Percentiles rank a stretch among this genome's conserved stretches.
Conservation (phyloP, 2,113 vertebrate species). For the Perccottus glenii region DNA sequence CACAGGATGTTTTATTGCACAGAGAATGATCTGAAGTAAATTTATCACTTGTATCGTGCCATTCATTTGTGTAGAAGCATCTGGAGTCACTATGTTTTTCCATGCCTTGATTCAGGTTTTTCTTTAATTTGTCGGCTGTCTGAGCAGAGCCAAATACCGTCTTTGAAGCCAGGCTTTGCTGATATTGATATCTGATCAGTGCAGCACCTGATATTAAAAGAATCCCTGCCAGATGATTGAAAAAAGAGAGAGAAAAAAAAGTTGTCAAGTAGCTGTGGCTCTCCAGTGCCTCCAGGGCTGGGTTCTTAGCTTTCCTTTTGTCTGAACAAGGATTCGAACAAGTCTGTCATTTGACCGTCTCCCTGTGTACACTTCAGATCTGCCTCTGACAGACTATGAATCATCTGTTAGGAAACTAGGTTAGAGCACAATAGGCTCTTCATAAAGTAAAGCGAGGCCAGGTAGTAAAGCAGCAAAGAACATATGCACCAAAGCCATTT, state of each 20-base stretch:
- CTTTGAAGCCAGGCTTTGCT: slow-evolving; percentile 43
- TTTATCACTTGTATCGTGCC: background rate
- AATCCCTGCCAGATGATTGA: slow-evolving; percentile 50
- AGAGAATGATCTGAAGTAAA: background rate
- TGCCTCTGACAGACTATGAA: slow-evolving; percentile 66
- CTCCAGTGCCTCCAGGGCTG: slow-evolving; percentile 52
- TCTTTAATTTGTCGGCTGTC: background rate
- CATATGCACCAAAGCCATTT: slow-evolving; percentile 39
- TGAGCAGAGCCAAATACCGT: slow-evolving; percentile 33
- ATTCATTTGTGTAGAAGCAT: background rate
- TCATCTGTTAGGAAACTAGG: slow-evolving; percentile 72
- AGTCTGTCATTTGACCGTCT: slow-evolving; percentile 72
- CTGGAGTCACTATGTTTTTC: background rate
- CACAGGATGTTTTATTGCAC: background rate
- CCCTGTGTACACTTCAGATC: slow-evolving; percentile 64
- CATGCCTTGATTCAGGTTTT: background rate
- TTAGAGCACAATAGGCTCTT: slow-evolving; percentile 74
- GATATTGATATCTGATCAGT: slow-evolving; percentile 56
- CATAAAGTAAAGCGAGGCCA: slow-evolving; percentile 49
- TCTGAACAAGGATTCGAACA: slow-evolving; percentile 56
- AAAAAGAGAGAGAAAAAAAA: slow-evolving; percentile 20
- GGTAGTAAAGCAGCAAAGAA: slow-evolving; percentile 40
- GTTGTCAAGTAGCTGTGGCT: slow-evolving; percentile 51
- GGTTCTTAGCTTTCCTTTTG: slow-evolving; percentile 73
- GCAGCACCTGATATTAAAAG: slow-evolving; percentile 60